Conservation (phyloP, 2,888 invertebrate genomes). For the Chrysopilus asiliformis region DNA sequence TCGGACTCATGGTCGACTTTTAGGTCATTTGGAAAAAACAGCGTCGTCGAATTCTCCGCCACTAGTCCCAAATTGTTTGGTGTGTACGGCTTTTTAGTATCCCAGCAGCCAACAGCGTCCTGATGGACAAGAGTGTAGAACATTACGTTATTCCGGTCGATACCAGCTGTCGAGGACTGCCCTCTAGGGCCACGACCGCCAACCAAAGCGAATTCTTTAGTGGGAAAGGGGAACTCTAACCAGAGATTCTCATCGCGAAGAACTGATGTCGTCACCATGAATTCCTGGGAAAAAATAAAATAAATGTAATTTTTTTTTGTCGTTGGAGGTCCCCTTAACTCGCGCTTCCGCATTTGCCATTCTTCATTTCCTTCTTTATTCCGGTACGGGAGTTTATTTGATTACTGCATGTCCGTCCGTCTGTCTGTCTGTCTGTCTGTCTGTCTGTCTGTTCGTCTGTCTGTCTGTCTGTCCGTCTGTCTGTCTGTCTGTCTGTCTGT, state of each 20-base stretch:
- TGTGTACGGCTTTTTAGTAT: constrained; percentile 54
- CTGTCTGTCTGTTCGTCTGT: too few species aligned
- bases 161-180: constrained; percentile 60
- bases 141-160: constrained; percentile 52
- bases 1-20: constrained; percentile 52
- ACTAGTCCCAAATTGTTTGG: constrained; percentile 48
- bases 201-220: constrained; percentile 17
- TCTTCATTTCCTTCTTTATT: too few species aligned
- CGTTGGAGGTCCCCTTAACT: too few species aligned
- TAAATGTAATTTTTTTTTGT: too few species aligned
- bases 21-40: constrained; percentile 70
- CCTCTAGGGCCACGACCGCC: constrained; percentile 45
- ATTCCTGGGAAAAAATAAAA: constrained; percentile 48
- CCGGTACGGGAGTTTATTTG: too few species aligned
- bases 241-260: constrained; percentile 46
- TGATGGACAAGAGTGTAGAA: constrained; percentile 65
- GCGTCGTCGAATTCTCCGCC: constrained; percentile 45
- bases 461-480: too few species aligned
- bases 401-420: too few species aligned
- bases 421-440: too few species aligned
- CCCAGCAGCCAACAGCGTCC: constrained; percentile 70
- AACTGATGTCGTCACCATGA: constrained; percentile 53
- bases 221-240: constrained; percentile 12
- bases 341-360: too few species aligned
- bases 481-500: too few species aligned